These are phyloP conservation scores for Cerceris rybyensis DNA, from an alignment of 2,888 invertebrate genomes.

Conservation along the genomic window DNA sequence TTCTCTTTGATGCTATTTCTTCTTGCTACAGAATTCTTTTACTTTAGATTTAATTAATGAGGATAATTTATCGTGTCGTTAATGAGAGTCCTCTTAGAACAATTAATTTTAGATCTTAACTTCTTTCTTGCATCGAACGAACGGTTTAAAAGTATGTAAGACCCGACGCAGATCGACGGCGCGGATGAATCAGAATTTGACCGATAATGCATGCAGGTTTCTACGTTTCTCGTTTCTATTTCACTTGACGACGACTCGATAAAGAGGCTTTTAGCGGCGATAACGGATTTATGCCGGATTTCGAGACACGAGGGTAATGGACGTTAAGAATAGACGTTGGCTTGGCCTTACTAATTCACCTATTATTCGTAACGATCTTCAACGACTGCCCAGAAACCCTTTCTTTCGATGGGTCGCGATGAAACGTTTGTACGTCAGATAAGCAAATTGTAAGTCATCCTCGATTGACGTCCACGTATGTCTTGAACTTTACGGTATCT, in stretches of 20 bases:
- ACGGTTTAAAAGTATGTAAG: not conserved
- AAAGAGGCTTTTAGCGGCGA: conserved; percentile 53
- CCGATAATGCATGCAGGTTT: conserved; percentile 36
- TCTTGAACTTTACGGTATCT: no score
- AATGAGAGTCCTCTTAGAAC: no score
- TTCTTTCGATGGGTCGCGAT: not conserved
- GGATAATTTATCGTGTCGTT: no score
- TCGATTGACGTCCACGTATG: no score
- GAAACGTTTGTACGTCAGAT: not conserved
- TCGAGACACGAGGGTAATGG: conserved; percentile 45
- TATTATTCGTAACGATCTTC: conserved; percentile 43
- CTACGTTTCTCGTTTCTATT: conserved; percentile 43
- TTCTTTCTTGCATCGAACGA: no score
- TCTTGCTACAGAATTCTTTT: no score
- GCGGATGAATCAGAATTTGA: conserved; percentile 15
- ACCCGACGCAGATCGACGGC: not conserved
- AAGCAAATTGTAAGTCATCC: not conserved
- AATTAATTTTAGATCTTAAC: no score
- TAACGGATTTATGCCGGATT: conserved; percentile 51
- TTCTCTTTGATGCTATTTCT: no score
- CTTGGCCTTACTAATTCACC: conserved; percentile 37
- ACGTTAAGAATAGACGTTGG: conserved; percentile 55
- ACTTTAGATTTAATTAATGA: no score
- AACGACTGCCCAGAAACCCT: not conserved
- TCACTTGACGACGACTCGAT: conserved; percentile 48